Evolutionary conservation across 1,140 invertebrate genomes (phyloP), one percentile per base, ranked within the genome.

Genomic region (Apis dorsata): DNA sequence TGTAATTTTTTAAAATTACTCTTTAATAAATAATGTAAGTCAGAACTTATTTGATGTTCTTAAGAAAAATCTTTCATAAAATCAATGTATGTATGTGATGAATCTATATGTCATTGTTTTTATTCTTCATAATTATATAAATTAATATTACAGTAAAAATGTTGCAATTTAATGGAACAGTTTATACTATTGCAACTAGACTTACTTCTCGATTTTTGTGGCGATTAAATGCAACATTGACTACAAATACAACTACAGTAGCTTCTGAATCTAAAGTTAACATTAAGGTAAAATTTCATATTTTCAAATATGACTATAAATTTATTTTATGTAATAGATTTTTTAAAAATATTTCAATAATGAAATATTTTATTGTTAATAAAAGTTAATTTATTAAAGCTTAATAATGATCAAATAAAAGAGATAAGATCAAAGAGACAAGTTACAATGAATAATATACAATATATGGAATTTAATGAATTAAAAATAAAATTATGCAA

Each of bases 71-170:
- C 9, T 19, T 10, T 28, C 24, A 57, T 21, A 57, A 66, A 62
- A 13, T 53, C 24, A 10, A 55, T 49, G 34, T 44, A 19, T 1
- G 5, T 28, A 49, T 34, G 15, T 55, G 11, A 49, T 11, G 24
- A 21, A 12, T 59, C 17, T 17, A 53, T 28, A 21, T 3, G 0
- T 60, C 8, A 17, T 11, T 21, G 15, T 24, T 57, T 49, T 28
- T 44, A 34, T 66, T 21, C 11, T 21, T 83, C 66, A 71, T 28
- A 81, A 77, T 88, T 89, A 71, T 87, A 84, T 90, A 88, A 90
- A 90, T 89, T 80, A 57, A 73, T 87, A 74, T 89, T 86, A 13
- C 63, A 89, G 78, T 78, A 78, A 79, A 65, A 81, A 91, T 91
- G 89, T 59, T 90, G 69, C 89, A 92, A 76, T 75, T 90, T 76